Evolutionary conservation across 2,888 invertebrate genomes (phyloP).

Genomic region (Eueremaeus valkanovi): DNA sequence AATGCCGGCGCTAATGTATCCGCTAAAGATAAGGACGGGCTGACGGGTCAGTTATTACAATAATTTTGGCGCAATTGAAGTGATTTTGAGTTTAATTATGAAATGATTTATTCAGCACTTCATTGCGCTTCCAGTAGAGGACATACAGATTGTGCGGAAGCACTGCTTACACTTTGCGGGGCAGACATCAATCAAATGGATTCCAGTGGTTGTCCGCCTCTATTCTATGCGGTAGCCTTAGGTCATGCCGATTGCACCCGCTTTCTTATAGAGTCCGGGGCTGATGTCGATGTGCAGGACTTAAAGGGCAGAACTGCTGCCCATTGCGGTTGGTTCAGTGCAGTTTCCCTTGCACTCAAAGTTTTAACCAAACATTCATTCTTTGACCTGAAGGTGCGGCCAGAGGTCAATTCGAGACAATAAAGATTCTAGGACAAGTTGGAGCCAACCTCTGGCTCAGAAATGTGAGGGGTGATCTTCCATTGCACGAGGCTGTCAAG

Average conservation of each 20-base stretch:
- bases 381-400: constrained; percentile 62
- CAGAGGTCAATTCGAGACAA: constrained; percentile 86
- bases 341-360: too few relatives aligned
- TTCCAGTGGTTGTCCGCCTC: constrained; percentile 88
- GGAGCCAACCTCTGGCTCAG: constrained; percentile 86
- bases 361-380: neutral
- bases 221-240: constrained; percentile 93
- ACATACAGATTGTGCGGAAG: constrained; percentile 84
- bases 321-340: constrained; percentile 47
- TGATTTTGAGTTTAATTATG: too few relatives aligned
- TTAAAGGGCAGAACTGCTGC: constrained; percentile 73
- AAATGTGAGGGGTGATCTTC: constrained; percentile 89
- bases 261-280: constrained; percentile 78
- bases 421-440: constrained; percentile 68
- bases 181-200: constrained; percentile 84
- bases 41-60: constrained; percentile 62
- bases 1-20: constrained; percentile 79
- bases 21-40: constrained; percentile 81
- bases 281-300: constrained; percentile 88
- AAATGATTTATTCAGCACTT: constrained; percentile 59
- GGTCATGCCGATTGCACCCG: constrained; percentile 92
- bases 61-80: too few relatives aligned
- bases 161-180: constrained; percentile 78
- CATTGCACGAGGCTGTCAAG: constrained; percentile 91
- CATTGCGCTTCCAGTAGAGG: constrained; percentile 97